Percentiles rank a stretch among this genome's conserved stretches.
These are phyloP conservation scores for Gallinago jamesoni DNA, from an alignment of 2,113 vertebrate genomes.

Conservation along the genomic window DNA sequence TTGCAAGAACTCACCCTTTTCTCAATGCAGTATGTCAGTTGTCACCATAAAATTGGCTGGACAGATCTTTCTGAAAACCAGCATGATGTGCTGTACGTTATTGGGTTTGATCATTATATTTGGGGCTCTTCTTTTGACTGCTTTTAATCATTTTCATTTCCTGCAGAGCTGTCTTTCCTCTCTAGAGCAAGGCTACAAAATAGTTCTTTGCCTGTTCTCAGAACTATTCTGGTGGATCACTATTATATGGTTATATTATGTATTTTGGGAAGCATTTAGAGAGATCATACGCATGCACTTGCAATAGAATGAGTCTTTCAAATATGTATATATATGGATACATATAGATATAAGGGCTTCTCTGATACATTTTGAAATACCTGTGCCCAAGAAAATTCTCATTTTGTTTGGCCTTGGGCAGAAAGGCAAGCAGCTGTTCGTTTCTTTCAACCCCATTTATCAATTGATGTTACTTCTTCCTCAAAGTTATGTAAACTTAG, in stretches of 20 bases:
- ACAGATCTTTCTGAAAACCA: neutral
- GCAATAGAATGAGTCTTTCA: neutral
- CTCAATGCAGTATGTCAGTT: fast-evolving
- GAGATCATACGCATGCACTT: neutral
- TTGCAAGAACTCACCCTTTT: neutral
- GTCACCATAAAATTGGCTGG: neutral
- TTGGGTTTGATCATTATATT: neutral
- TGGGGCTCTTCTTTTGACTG: neutral
- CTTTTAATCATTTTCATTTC: neutral
- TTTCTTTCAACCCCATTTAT: neutral
- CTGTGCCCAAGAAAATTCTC: neutral
- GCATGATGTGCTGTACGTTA: neutral
- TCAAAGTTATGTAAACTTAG: neutral
- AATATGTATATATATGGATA: neutral
- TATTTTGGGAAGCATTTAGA: neutral
- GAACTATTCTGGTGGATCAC: neutral
- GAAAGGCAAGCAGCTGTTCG: neutral
- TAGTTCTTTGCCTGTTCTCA: neutral
- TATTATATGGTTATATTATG: neutral
- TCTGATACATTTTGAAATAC: neutral
- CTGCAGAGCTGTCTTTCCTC: neutral
- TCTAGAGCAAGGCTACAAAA: neutral
- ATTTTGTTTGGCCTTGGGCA: neutral
- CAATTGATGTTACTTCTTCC: neutral
- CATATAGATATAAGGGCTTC: neutral